Evolutionary conservation across 2,888 invertebrate species (phyloP), one percentile per base, ranked within the genome.

Genomic region (Selenia dentaria): DNA sequence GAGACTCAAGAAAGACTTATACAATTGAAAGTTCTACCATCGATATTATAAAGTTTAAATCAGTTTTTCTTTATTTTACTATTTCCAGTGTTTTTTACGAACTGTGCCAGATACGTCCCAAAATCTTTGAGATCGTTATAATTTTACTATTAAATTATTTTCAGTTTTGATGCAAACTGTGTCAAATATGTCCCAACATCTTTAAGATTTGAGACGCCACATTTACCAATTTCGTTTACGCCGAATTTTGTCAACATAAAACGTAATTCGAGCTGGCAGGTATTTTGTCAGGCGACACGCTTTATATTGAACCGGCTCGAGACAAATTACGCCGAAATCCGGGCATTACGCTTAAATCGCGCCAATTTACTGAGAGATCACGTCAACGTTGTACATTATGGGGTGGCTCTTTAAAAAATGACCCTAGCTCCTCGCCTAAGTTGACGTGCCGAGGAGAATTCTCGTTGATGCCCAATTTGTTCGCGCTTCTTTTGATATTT

Each of bases 341-440:
- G 51, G 57, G 54, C 59, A 57, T 59, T 62, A 52, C 53, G 54
- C 51, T 48, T 65, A 73, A 74, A 78, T 76, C 70, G 72, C 58
- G 56, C 67, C 74, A 69, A 76, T 77, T 77, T 74, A 69, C 59
- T 69, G 59, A 59, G 65, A 69, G 68, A 73, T 72, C 74, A 69
- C 72, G 74, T 70, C 64, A 57, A 51, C 58, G 57, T 59, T 67
- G 63, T 67, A 68, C 65, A 67, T 70, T 69, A 69, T 59, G 38
- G 51, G 22, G 54, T 54, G 62, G 63, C 59, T 62, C 51, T 69
- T 65, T 63, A 63, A 71, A 72, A 72, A 67, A 70, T 63, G 62
- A 64, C 59, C 57, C 55, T 55, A 62, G 54, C 51, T 55, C 48
- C 38, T 42, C 43, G 40, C n/a, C 51, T 49, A 47, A 43, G 25